phyloP scores from a whole-genome alignment of 2,113 vertebrate species.

The Micronycteris hirsuta region DNA sequence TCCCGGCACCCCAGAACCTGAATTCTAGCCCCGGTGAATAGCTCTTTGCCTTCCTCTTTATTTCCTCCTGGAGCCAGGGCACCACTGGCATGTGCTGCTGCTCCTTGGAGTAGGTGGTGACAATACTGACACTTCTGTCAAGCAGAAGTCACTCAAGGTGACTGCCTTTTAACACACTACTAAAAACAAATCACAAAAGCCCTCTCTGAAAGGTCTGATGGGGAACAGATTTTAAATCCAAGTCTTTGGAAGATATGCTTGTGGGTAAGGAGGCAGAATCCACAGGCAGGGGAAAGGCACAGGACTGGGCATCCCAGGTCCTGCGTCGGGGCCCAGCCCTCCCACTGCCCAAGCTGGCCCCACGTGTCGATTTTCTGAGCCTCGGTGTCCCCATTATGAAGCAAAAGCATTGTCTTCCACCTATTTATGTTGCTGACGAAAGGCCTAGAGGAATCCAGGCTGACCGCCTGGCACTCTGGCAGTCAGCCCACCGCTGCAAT shows the following conservation, averaged over 20 bases:
- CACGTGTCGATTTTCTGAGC: no score
- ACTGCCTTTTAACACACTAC: slow-evolving; percentile 39
- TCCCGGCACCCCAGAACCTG: not conserved
- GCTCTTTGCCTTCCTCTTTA: not conserved
- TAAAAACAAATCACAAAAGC: slow-evolving; percentile 41
- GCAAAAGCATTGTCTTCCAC: not conserved
- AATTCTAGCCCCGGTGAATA: not conserved
- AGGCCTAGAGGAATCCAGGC: not conserved
- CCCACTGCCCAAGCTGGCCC: fast-evolving
- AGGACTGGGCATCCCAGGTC: fast-evolving
- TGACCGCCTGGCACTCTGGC: not conserved
- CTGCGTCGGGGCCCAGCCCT: not conserved
- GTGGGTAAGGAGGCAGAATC: not conserved
- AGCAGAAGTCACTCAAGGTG: slow-evolving; percentile 64
- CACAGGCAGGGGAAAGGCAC: no score
- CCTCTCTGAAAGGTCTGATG: slow-evolving; percentile 24
- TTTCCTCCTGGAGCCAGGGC: not conserved
- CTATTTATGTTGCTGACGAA: not conserved
- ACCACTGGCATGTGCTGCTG: not conserved
- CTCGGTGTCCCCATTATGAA: not conserved
- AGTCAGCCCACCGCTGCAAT: no score
- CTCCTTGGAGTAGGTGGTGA: not conserved
- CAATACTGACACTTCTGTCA: slow-evolving; percentile 58
- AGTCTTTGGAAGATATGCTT: not conserved
- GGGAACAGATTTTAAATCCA: slow-evolving; percentile 47